These are phyloP conservation scores for Arvicanthis niloticus DNA, from an alignment of 2,113 vertebrate species.

Conservation along the genomic window DNA sequence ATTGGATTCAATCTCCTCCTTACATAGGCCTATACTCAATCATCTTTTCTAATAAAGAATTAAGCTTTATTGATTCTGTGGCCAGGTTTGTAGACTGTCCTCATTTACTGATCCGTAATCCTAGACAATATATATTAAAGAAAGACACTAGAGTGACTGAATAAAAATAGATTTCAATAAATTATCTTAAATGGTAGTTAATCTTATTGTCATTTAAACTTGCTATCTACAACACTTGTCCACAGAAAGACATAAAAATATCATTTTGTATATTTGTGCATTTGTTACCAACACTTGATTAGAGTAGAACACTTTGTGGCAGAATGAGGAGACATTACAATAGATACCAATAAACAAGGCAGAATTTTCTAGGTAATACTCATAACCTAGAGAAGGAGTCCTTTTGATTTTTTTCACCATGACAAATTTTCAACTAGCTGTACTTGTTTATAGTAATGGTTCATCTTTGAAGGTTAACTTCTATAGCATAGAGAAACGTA, in stretches of 20 bases:
- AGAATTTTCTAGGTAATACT: conserved; percentile 41
- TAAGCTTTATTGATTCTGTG: background rate
- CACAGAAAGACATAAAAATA: background rate
- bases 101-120: background rate
- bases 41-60: background rate
- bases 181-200: background rate
- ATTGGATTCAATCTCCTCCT: background rate
- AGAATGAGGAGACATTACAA: background rate
- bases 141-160: background rate
- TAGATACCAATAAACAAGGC: conserved; percentile 63
- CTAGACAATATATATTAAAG: background rate
- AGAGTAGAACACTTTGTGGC: conserved; percentile 49
- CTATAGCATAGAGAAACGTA: background rate
- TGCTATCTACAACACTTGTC: conserved; percentile 21
- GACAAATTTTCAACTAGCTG: conserved; percentile 45
- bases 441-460: conserved; percentile 37
- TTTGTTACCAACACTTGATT: conserved; percentile 17
- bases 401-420: conserved; percentile 69
- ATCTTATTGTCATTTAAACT: conserved; percentile 22
- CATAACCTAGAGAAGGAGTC: conserved; percentile 59
- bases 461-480: background rate
- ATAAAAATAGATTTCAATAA: background rate
- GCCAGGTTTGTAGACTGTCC: background rate
- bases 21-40: background rate
- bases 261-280: background rate